These are phyloP conservation scores for Eupithecia tripunctaria DNA, from an alignment of 2,888 invertebrate genomes.

Conservation along the genomic window DNA sequence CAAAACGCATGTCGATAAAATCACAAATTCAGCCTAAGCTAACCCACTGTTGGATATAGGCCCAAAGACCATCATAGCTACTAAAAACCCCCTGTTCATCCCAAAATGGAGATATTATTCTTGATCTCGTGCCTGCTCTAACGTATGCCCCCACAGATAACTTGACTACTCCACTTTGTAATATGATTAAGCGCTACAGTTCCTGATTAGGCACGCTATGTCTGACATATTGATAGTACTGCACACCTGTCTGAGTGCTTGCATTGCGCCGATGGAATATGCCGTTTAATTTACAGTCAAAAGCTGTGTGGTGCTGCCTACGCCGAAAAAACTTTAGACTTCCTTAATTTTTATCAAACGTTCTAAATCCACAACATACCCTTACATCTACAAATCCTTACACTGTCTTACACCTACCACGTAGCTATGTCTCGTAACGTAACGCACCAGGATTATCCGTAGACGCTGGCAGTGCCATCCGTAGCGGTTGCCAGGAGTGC, in stretches of 20 bases:
- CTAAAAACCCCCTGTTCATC: background rate
- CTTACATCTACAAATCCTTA: conserved; percentile 24
- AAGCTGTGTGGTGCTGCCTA: no score
- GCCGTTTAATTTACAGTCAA: background rate
- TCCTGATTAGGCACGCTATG: background rate
- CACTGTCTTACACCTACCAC: conserved; percentile 46
- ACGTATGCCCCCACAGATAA: background rate
- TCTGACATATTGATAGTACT: background rate
- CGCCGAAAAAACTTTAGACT: no score
- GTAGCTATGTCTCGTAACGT: conserved; percentile 52
- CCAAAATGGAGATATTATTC: background rate
- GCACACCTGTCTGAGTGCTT: conserved; percentile 4
- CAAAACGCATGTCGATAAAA: background rate
- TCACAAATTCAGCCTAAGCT: background rate
- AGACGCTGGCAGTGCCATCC: conserved; percentile 73
- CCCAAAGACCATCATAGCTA: background rate
- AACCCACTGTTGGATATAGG: background rate
- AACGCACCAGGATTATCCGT: conserved; percentile 48
- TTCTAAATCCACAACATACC: no score
- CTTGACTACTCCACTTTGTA: background rate
- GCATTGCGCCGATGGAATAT: background rate
- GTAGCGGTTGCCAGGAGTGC: conserved; percentile 76
- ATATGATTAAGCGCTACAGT: background rate
- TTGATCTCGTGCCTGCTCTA: background rate
- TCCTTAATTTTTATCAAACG: no score